Percentiles rank a stretch among this genome's conserved stretches.
These are phyloP conservation scores for Coptodon bakossiorum DNA, from an alignment of 2,113 vertebrate species.

Conservation along the genomic window DNA sequence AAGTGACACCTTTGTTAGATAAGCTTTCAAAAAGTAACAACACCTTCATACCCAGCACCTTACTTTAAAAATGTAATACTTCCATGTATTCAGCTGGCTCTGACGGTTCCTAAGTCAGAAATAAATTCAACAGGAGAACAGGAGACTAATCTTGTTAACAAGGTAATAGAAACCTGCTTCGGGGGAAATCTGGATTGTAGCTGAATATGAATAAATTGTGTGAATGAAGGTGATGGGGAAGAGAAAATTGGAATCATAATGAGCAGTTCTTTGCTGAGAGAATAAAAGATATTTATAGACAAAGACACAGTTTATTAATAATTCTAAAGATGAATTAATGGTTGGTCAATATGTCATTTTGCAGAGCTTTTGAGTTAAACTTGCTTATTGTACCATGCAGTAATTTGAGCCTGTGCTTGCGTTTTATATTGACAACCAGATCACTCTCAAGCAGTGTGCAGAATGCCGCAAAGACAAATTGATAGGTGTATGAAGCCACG, in stretches of 20 bases:
- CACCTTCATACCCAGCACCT: not conserved
- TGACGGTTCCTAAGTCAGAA: not conserved
- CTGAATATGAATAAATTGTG: slow-evolving; percentile 8
- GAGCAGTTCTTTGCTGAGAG: not conserved
- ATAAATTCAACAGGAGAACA: not conserved
- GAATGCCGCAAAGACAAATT: not conserved
- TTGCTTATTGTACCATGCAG: not conserved
- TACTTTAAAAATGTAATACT: not conserved
- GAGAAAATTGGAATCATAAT: not conserved
- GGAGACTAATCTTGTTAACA: slow-evolving; percentile 5
- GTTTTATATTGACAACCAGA: not conserved
- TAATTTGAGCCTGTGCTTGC: not conserved
- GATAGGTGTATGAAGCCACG: not conserved
- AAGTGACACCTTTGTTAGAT: not conserved
- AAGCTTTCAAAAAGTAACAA: not conserved
- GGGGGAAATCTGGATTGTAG: not conserved
- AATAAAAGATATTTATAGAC: not conserved
- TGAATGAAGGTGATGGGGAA: not conserved
- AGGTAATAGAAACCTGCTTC: slow-evolving; percentile 4
- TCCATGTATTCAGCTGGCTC: not conserved
- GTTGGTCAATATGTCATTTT: not conserved
- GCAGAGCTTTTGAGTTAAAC: not conserved
- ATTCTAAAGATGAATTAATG: not conserved
- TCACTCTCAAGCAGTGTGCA: not conserved
- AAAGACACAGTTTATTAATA: not conserved